These are phyloP conservation scores for Yponomeuta cagnagella DNA, from an alignment of 2,888 invertebrate species.

Conservation along the genomic window DNA sequence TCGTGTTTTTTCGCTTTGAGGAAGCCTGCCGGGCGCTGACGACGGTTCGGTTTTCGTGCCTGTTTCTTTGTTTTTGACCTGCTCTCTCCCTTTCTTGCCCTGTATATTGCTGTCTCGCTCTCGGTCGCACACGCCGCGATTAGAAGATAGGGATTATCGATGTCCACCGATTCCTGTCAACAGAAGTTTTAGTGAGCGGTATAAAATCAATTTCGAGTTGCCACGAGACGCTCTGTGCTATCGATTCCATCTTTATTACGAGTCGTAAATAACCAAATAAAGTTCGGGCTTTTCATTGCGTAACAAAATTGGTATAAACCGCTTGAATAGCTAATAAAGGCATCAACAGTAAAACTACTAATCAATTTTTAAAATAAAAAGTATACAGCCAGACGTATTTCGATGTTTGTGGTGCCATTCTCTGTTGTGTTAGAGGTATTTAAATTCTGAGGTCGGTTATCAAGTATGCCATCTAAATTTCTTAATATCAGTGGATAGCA, in stretches of 20 bases:
- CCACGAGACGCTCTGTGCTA: not conserved
- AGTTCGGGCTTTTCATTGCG: not conserved
- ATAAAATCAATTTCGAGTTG: constrained; percentile 11
- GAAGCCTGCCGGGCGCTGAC: constrained; percentile 57
- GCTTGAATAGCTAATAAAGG: not conserved
- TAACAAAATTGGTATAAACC: not conserved
- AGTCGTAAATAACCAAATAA: not conserved
- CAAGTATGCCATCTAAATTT: too few species aligned
- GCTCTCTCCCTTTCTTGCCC: constrained; percentile 13
- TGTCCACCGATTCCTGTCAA: constrained; percentile 61
- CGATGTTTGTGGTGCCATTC: too few species aligned
- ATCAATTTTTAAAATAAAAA: not conserved
- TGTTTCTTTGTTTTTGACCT: constrained; percentile 52
- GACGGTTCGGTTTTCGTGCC: constrained; percentile 55
- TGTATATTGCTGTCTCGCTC: constrained; percentile 13
- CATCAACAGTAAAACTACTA: not conserved
- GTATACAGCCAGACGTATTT: too few species aligned
- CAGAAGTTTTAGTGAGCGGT: constrained; percentile 39
- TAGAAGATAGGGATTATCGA: constrained; percentile 61
- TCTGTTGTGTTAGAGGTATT: too few species aligned
- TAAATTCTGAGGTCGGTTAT: too few species aligned
- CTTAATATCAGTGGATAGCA: too few species aligned
- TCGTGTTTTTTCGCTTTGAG: constrained; percentile 58
- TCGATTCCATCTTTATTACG: not conserved
- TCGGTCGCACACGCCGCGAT: constrained; percentile 46